Conservation (phyloP, 2,888 invertebrate genomes). For the Sussaba pulchella region DNA sequence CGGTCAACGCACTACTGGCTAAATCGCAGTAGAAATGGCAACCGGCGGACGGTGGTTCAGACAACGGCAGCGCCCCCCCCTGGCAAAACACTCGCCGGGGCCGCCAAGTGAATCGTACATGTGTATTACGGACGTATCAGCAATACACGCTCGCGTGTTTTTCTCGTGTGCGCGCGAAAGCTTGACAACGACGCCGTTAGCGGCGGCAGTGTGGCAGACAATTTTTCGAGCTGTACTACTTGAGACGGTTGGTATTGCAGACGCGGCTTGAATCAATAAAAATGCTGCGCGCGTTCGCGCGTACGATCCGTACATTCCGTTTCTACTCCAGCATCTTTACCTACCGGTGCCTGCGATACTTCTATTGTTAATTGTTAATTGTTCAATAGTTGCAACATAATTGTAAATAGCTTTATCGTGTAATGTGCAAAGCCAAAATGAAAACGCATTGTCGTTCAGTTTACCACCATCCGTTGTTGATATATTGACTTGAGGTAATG, state of each 20-base stretch:
- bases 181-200: conserved; percentile 8
- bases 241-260: no score
- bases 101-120: background rate
- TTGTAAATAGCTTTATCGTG: no score
- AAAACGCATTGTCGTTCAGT: no score
- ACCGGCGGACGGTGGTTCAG: conserved; percentile 15
- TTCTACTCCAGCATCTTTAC: background rate
- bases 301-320: background rate
- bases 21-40: conserved; percentile 17
- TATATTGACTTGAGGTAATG: no score
- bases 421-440: no score
- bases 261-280: conserved; percentile 5
- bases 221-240: no score
- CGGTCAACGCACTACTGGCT: conserved; percentile 60
- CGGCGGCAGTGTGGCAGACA: background rate
- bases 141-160: no score
- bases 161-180: background rate
- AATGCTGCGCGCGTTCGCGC: background rate
- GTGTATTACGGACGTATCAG: background rate
- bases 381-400: background rate
- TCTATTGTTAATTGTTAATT: no score
- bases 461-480: no score
- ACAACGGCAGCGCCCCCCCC: conserved; percentile 11
- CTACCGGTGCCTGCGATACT: no score
- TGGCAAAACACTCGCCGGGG: conserved; percentile 7